A percentile compares a stretch with the other conserved stretches of the same genome.
phyloP scores from a whole-genome alignment of 1,140 invertebrate genomes.

The Drosophila biarmipes region DNA sequence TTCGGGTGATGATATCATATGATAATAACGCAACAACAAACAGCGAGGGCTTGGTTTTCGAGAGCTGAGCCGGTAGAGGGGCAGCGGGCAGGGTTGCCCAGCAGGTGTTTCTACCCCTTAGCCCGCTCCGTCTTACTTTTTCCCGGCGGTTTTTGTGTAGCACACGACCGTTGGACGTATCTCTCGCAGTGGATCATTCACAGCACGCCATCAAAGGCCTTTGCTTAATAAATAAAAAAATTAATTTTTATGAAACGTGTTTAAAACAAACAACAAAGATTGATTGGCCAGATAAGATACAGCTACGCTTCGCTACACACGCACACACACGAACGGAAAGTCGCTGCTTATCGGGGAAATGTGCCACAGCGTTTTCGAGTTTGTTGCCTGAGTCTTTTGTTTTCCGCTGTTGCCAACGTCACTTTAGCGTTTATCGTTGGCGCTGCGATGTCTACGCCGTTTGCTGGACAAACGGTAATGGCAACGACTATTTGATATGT shows the following conservation, averaged over 20 bases:
- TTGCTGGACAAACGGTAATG: conserved; percentile 36
- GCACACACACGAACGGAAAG: conserved; percentile 3
- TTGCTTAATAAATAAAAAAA: conserved; percentile 82
- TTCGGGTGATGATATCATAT: conserved; percentile 83
- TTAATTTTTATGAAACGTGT: conserved; percentile 83
- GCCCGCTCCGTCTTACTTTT: conserved; percentile 2
- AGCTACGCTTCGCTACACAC: conserved; percentile 61
- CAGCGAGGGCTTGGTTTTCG: conserved; percentile 15
- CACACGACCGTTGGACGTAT: conserved; percentile 41
- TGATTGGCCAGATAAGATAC: conserved; percentile 81
- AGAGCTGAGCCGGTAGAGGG: conserved; percentile 22
- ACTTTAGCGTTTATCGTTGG: conserved; percentile 44
- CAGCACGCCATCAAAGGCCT: conserved; percentile 79
- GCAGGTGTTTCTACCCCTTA: conserved; percentile 62
- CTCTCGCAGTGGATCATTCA: conserved; percentile 42
- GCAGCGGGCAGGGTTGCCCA: conserved; percentile 44
- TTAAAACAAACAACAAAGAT: conserved; percentile 82
- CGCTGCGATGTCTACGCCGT: conserved; percentile 68
- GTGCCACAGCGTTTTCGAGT: conserved; percentile 68
- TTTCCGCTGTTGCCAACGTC: conserved; percentile 68
- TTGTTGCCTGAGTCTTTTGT: conserved; percentile 76
- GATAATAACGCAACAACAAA: conserved; percentile 74
- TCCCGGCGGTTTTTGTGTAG: conserved; percentile 52
- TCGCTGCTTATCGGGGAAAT: conserved; percentile 71
- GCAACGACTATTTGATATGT: conserved; percentile 33